Conservation (phyloP, 2,888 invertebrate species). For the Cephus pulcher region DNA sequence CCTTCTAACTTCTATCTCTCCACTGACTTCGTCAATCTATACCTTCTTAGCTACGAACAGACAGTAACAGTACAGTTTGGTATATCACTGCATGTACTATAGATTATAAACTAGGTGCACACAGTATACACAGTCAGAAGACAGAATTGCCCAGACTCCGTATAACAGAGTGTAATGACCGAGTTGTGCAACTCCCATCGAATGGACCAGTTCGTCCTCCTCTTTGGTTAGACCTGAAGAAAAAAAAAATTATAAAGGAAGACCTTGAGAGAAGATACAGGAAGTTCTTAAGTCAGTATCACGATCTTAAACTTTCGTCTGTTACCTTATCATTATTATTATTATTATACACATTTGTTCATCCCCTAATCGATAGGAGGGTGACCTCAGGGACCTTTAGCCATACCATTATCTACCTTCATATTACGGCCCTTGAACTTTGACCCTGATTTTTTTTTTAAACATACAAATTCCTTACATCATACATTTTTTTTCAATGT, state of each 20-base stretch:
- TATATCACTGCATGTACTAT: background rate
- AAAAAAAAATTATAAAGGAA: background rate
- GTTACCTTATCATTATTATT: background rate
- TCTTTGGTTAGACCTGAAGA: background rate
- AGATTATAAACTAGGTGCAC: background rate
- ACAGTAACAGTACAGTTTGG: background rate
- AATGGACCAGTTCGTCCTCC: background rate
- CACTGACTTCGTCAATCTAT: background rate
- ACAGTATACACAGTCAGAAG: background rate
- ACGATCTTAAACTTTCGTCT: background rate
- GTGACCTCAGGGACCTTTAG: background rate
- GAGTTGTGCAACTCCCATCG: background rate
- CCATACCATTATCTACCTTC: background rate
- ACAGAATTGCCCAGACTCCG: background rate
- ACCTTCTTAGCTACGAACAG: background rate
- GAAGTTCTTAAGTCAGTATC: background rate
- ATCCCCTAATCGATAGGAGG: background rate
- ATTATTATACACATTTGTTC: background rate
- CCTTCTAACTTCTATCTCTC: constrained; percentile 24
- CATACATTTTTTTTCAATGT: background rate
- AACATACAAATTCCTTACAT: background rate
- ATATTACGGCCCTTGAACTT: background rate
- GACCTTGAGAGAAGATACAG: background rate
- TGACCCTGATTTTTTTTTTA: background rate
- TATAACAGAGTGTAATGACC: background rate